A percentile compares a stretch with the other conserved stretches of the same genome.
These are phyloP conservation scores for Drosophila santomea DNA, from an alignment of 1,140 invertebrate genomes.

Conservation along the genomic window DNA sequence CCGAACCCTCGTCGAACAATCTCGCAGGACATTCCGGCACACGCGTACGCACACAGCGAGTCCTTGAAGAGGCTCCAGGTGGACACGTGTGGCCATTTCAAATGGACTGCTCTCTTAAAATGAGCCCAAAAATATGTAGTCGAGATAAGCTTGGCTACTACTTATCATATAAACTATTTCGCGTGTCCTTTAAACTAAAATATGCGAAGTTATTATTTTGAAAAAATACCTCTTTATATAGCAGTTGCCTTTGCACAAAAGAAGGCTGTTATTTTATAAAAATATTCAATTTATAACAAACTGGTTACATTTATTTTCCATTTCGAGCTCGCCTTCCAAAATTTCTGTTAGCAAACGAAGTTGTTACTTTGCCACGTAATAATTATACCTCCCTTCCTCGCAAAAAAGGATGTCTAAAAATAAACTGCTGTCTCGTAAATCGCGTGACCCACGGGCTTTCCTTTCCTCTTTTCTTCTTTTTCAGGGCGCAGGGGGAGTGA, in stretches of 20 bases:
- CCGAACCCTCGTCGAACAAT: not conserved
- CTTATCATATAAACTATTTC: not conserved
- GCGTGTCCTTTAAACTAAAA: not conserved
- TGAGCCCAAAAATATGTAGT: not conserved
- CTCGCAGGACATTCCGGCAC: not conserved
- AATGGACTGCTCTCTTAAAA: conserved; percentile 15
- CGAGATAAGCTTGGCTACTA: too few relatives aligned
- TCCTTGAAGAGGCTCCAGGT: conserved; percentile 18
- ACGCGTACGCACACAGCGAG: not conserved
- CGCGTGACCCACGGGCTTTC: conserved; percentile 3
- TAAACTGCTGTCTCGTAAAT: conserved; percentile 9
- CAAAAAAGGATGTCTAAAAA: conserved; percentile 9
- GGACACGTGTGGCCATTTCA: conserved; percentile 32
- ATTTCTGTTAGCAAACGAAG: conserved; percentile 7
- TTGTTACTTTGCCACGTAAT: conserved; percentile 15
- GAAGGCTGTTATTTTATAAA: not conserved
- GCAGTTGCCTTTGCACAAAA: too few relatives aligned
- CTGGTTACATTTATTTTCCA: not conserved
- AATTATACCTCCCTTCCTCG: not conserved
- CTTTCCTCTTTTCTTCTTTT: not conserved
- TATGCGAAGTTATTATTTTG: too few relatives aligned
- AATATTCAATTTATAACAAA: not conserved
- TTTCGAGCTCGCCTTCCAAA: not conserved
- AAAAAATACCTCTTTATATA: too few relatives aligned
- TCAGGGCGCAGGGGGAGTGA: too few relatives aligned